Percentiles rank a stretch among this genome's conserved stretches.
Conservation (phyloP, 2,888 invertebrate genomes). For the Thymelicus acteon region DNA sequence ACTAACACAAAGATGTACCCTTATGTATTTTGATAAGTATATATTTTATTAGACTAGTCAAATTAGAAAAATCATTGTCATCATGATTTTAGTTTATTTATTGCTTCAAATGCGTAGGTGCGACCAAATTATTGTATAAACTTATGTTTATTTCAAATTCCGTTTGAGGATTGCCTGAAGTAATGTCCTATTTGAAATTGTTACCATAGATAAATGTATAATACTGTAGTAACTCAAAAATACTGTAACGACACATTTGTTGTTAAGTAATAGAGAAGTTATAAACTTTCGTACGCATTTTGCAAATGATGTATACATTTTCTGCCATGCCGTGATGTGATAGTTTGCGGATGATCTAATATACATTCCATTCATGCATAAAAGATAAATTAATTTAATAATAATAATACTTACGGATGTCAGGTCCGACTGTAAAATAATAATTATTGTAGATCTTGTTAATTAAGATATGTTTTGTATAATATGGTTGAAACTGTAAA, state of each 20-base stretch:
- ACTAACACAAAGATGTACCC: slow-evolving; percentile 49
- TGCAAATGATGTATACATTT: slow-evolving; percentile 54
- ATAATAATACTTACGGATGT: slow-evolving; percentile 69
- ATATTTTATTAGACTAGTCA: slow-evolving; percentile 78
- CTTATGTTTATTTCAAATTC: slow-evolving; percentile 39
- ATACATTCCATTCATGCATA: slow-evolving; percentile 71
- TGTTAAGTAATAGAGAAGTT: slow-evolving; percentile 30
- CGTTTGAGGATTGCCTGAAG: slow-evolving; percentile 45
- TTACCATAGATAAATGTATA: slow-evolving; percentile 78
- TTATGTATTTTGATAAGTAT: slow-evolving; percentile 45
- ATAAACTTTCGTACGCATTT: slow-evolving; percentile 45
- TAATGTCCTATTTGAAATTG: slow-evolving; percentile 64
- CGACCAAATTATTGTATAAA: slow-evolving; percentile 43
- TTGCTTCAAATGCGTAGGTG: slow-evolving; percentile 57
- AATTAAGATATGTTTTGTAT: slow-evolving; percentile 83
- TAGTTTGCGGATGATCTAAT: slow-evolving; percentile 62
- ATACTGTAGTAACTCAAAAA: slow-evolving; percentile 51
- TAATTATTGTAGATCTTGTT: slow-evolving; percentile 76
- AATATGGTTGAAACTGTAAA: slow-evolving; percentile 83
- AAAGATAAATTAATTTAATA: slow-evolving; percentile 48
- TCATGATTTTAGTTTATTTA: slow-evolving; percentile 75
- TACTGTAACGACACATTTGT: slow-evolving; percentile 9
- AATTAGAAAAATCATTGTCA: slow-evolving; percentile 69
- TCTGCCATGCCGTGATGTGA: slow-evolving; percentile 78
- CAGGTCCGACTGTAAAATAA: slow-evolving; percentile 81